Percentiles rank a stretch among this genome's conserved stretches.
Conservation (phyloP, 1,140 invertebrate species). For the Pomacea maculata region DNA sequence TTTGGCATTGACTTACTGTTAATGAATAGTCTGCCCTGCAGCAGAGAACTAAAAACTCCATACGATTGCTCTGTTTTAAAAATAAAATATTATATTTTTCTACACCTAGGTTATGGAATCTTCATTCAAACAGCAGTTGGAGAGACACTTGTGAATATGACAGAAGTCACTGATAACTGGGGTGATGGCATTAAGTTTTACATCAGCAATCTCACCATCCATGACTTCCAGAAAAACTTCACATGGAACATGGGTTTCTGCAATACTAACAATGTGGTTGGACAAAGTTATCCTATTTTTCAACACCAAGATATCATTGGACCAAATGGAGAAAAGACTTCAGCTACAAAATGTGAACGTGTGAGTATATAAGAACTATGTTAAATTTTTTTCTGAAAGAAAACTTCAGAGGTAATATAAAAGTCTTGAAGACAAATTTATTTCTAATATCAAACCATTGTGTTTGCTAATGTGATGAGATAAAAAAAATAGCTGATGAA, state of each 20-base stretch:
- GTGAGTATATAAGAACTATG: conserved; percentile 29
- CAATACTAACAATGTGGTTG: conserved; percentile 14
- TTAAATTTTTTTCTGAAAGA: too few species aligned
- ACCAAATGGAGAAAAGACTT: not conserved
- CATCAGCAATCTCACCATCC: conserved; percentile 53
- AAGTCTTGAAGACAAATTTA: too few species aligned
- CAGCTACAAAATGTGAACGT: conserved; percentile 35
- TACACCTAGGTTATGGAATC: conserved; percentile 78
- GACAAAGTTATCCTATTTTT: conserved; percentile 33
- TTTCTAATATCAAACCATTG: too few species aligned
- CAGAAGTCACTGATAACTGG: conserved; percentile 87
- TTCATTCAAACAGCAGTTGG: conserved; percentile 80
- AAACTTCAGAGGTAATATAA: too few species aligned
- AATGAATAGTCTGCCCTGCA: too few species aligned
- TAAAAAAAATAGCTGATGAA: too few species aligned
- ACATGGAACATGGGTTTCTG: conserved; percentile 43
- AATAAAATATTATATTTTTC: too few species aligned
- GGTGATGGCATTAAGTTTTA: conserved; percentile 81
- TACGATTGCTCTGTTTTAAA: too few species aligned
- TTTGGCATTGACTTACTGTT: too few species aligned
- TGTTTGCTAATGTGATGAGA: too few species aligned
- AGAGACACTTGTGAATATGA: conserved; percentile 92
- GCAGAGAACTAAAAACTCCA: too few species aligned
- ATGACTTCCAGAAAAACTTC: conserved; percentile 47
- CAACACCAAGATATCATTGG: conserved; percentile 44